Conservation (phyloP, 2,888 invertebrate genomes). For the Callinectes sapidus region DNA sequence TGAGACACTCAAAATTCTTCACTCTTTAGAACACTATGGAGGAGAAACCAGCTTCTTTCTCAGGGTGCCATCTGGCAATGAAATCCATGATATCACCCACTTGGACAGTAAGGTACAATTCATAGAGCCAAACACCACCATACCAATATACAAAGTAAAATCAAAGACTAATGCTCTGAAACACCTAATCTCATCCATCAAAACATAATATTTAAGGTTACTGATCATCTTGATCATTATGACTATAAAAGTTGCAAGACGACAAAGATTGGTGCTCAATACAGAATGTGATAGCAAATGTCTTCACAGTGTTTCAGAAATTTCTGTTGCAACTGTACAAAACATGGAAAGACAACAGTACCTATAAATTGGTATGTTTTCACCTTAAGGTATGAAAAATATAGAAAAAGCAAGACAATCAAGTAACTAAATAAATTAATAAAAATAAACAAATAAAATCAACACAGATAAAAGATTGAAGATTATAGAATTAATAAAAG, state of each 20-base stretch:
- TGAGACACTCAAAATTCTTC: not conserved
- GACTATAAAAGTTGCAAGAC: not conserved
- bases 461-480: not conserved
- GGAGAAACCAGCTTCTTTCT: not conserved
- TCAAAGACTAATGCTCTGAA: not conserved
- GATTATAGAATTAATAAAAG: not conserved
- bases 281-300: slow-evolving; percentile 28
- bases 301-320: slow-evolving; percentile 14
- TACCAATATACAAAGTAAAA: not conserved
- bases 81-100: not conserved
- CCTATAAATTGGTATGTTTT: not conserved
- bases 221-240: not conserved
- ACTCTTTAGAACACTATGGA: not conserved
- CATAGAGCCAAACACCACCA: not conserved
- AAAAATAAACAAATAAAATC: not conserved
- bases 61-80: not conserved
- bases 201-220: not conserved
- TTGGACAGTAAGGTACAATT: not conserved
- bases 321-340: slow-evolving; percentile 14
- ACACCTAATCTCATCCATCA: not conserved
- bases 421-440: not conserved
- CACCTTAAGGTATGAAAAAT: slow-evolving; percentile 2
- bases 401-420: not conserved
- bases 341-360: slow-evolving; percentile 16
- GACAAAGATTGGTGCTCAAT: slow-evolving; percentile 13